These are phyloP conservation scores for Helicoverpa zea DNA, from an alignment of 1,140 invertebrate species.

Conservation along the genomic window DNA sequence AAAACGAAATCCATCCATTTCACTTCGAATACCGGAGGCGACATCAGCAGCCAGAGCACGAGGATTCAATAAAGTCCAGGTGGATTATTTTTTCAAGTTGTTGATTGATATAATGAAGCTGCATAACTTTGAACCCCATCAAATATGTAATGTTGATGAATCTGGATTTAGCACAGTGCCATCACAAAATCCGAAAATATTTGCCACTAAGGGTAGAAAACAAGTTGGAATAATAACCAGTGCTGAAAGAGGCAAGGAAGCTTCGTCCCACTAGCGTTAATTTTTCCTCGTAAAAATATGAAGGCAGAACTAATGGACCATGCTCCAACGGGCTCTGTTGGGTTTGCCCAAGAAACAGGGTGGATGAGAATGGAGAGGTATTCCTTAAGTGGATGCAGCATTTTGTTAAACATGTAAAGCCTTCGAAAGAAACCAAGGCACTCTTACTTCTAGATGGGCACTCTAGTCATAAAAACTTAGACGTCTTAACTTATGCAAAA, in stretches of 20 bases:
- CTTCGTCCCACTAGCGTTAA: background rate
- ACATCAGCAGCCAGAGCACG: constrained; percentile 23
- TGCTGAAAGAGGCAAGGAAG: constrained; percentile 52
- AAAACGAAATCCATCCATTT: background rate
- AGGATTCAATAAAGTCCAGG: constrained; percentile 4
- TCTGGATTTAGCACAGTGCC: background rate
- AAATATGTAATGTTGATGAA: constrained; percentile 19
- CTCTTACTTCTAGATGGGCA: constrained; percentile 42
- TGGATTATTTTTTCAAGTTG: background rate
- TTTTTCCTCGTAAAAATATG: constrained; percentile 8
- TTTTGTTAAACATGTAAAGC: background rate
- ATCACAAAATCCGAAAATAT: background rate
- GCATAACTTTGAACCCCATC: background rate
- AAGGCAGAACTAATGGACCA: background rate
- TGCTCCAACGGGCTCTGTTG: background rate
- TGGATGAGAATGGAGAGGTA: background rate
- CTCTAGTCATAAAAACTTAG: constrained; percentile 31
- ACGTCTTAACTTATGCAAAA: constrained; percentile 22
- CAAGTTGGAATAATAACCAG: constrained; percentile 56
- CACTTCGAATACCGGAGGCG: background rate
- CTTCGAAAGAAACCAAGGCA: constrained; percentile 11
- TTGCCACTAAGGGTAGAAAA: constrained; percentile 23
- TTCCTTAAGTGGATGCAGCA: background rate
- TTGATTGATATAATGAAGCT: background rate
- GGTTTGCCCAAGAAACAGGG: background rate